These are phyloP conservation scores for Zelostemma sp. DNA, from an alignment of 1,140 invertebrate species.

Conservation along the genomic window DNA sequence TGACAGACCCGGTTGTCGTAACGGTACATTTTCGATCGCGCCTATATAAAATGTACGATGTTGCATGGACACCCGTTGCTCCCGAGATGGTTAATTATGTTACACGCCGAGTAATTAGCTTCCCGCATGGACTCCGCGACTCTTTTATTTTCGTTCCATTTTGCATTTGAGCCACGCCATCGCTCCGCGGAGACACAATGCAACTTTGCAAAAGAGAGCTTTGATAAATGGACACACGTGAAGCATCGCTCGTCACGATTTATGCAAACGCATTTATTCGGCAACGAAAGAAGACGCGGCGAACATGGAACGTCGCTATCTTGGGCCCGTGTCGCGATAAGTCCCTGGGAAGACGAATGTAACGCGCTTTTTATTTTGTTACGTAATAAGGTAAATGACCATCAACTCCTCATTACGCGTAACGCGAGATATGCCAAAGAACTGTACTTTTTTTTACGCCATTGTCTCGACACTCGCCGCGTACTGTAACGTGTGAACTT, in stretches of 20 bases:
- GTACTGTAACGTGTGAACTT: constrained; percentile 51
- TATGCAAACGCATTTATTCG: no score
- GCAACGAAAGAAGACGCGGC: no score
- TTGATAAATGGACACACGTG: no score
- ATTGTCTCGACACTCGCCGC: no score
- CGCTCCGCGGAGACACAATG: no score
- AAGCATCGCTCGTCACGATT: no score
- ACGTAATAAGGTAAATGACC: constrained; percentile 47
- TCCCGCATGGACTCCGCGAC: constrained; percentile 48
- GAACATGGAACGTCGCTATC: no score
- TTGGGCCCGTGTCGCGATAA: no score
- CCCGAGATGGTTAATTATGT: constrained; percentile 58
- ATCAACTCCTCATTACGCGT: no score
- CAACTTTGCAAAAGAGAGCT: not conserved
- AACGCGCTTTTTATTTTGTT: constrained; percentile 24
- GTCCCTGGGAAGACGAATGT: no score
- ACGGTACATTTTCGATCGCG: constrained; percentile 62
- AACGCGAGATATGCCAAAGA: constrained; percentile 42
- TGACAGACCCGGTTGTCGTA: constrained; percentile 58
- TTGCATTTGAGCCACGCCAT: no score
- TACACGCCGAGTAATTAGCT: constrained; percentile 59
- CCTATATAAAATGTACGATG: constrained; percentile 45
- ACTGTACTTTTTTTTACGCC: constrained; percentile 48
- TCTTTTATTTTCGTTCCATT: no score
- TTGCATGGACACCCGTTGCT: constrained; percentile 43